A percentile compares a stretch with the other conserved stretches of the same genome.
Conservation (phyloP, 2,888 invertebrate genomes). For the Dicyrtoma fusca region DNA sequence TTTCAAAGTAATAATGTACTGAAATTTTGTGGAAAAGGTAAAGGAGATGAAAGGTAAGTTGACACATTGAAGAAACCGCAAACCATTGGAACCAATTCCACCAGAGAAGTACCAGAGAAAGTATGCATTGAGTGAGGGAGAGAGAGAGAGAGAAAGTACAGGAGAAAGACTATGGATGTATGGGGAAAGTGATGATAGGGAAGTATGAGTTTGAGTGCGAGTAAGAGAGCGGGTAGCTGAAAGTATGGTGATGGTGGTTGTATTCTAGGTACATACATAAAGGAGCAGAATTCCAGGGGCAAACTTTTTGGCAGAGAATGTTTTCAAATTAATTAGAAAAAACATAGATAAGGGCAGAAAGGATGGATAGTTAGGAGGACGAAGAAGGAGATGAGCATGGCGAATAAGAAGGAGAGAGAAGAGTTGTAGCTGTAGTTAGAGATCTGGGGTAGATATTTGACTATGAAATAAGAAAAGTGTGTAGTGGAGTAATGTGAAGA, state of each 20-base stretch:
- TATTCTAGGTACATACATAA: too few relatives aligned
- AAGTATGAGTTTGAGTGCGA: neutral
- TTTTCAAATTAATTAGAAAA: slow-evolving; percentile 57
- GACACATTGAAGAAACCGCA: slow-evolving; percentile 48
- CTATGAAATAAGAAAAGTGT: slow-evolving; percentile 17
- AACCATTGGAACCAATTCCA: slow-evolving; percentile 42
- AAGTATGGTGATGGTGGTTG: too few relatives aligned
- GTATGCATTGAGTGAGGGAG: slow-evolving; percentile 17
- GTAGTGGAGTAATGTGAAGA: slow-evolving; percentile 27
- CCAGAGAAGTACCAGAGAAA: slow-evolving; percentile 12
- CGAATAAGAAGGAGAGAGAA: slow-evolving; percentile 19
- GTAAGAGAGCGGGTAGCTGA: slow-evolving; percentile 2
- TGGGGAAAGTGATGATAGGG: neutral
- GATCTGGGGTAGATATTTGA: slow-evolving; percentile 39
- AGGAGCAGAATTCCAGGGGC: slow-evolving; percentile 35
- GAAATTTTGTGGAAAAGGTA: slow-evolving; percentile 21
- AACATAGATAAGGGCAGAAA: slow-evolving; percentile 52
- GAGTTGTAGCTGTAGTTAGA: slow-evolving; percentile 32
- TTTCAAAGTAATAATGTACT: too few relatives aligned
- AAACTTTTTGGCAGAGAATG: slow-evolving; percentile 39
- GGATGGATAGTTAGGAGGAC: slow-evolving; percentile 28
- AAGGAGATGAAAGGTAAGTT: slow-evolving; percentile 45
- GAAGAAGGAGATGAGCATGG: slow-evolving; percentile 13
- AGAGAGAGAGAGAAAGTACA: slow-evolving; percentile 23
- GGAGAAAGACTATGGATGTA: slow-evolving; percentile 11